A percentile compares a stretch with the other conserved stretches of the same genome.
phyloP scores from a whole-genome alignment of 2,888 invertebrate species.

The Cheilosia impressa region DNA sequence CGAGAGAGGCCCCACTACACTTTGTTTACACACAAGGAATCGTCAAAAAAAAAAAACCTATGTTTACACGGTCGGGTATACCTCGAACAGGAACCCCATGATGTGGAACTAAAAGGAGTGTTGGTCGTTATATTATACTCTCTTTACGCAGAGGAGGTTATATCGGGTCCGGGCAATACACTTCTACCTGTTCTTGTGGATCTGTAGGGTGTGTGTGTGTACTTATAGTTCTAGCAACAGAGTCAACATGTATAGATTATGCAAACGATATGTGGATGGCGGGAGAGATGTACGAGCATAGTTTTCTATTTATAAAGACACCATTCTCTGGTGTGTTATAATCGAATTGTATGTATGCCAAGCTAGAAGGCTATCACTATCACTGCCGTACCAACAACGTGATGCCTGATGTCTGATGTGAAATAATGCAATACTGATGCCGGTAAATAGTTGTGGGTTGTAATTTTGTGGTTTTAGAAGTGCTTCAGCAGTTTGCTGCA shows the following conservation, averaged over 20 bases:
- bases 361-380: conserved; percentile 13
- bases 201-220: conserved; percentile 6
- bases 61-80: conserved; percentile 46
- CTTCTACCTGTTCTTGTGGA: conserved; percentile 11
- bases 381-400: conserved; percentile 17
- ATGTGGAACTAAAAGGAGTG: conserved; percentile 27
- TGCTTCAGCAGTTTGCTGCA: conserved; percentile 6
- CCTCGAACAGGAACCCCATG: conserved; percentile 18
- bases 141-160: background rate
- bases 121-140: background rate
- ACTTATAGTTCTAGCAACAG: conserved; percentile 29
- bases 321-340: conserved; percentile 29
- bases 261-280: conserved; percentile 39
- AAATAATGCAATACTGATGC: background rate
- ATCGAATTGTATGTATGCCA: conserved; percentile 41
- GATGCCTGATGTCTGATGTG: conserved; percentile 8
- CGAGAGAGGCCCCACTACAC: background rate
- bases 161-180: background rate
- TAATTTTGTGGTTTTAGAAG: conserved; percentile 26
- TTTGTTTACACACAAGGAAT: background rate
- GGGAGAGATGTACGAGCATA: conserved; percentile 3
- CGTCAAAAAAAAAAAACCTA: conserved; percentile 1
- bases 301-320: conserved; percentile 31
- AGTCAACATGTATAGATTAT: conserved; percentile 64
- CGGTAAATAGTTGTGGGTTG: conserved; percentile 29